phyloP scores from a whole-genome alignment of 2,113 vertebrate genomes.

The Bos taurus region DNA sequence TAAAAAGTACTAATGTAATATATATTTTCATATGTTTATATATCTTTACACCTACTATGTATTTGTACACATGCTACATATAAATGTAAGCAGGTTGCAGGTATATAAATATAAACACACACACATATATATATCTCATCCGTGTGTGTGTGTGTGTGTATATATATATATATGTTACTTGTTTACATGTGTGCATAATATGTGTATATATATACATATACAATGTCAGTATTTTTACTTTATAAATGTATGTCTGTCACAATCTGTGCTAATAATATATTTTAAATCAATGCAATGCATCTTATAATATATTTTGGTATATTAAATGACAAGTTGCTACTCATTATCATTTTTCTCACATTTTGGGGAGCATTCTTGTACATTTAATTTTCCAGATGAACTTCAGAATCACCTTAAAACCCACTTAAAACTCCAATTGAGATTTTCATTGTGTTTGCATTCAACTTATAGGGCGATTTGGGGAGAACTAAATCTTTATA shows the following conservation, averaged over 20 bases:
- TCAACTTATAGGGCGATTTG: slow-evolving; percentile 1
- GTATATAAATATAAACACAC: not conserved
- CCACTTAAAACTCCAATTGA: not conserved
- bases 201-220: not conserved
- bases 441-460: slow-evolving; percentile 11
- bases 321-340: not conserved
- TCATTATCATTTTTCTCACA: not conserved
- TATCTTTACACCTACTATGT: not conserved
- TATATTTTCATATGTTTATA: not conserved
- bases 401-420: not conserved
- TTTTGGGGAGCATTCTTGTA: not conserved
- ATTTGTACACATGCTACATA: not conserved
- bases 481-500: not conserved
- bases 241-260: not conserved
- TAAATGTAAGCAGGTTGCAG: not conserved
- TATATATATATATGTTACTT: not conserved
- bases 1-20: not conserved
- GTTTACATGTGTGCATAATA: not conserved
- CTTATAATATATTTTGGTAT: not conserved
- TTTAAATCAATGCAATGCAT: not conserved
- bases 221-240: not conserved
- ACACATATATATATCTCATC: not conserved
- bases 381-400: not conserved
- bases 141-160: not conserved
- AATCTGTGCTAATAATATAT: not conserved